Base-by-base conservation (phyloP, 2,888 invertebrate genomes). In the Bedellia somnulentella region DNA sequence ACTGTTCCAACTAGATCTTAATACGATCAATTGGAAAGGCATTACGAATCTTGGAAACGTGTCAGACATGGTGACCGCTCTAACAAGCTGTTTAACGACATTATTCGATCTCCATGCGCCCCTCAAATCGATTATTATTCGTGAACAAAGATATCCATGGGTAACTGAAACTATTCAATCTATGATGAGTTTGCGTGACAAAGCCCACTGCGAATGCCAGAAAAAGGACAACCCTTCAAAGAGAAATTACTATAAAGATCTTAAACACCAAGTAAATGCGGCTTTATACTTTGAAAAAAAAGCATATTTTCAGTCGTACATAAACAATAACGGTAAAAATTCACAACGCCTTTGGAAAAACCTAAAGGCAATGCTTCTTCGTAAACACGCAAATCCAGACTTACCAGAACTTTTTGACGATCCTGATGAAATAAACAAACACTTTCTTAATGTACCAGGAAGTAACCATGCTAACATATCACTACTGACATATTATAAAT, bases 61-160 rank as follows among this genome's bases (percentile, higher is more conserved):
- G 3, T 8, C 17, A 9, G 27, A 18, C 10, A 27, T 27, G 21
- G 18, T 27, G 11, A 10, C 4, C 2, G 3, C 2, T 5, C 18
- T 27, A 8, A 27, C 10, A 4, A 13, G 18, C 4, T 12, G 13
- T n/a, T 3, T 18, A 8, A 17, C 12, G 2, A 10, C 3, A 5
- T 12, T 27, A 5, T 27, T 27, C 13, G 28, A 28, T 11, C 17
- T 6, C 8, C 28, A 28, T 10, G 28, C 28, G 4, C 28, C 28
- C 5, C 3, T 9, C 2, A 28, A 28, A 21, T 12, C 21, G 6
- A 18, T 28, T 12, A 14, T 21, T 10, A 8, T 28, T 6, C 17
- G 18, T 10, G 28, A 28, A 13, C 13, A 4, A 10, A 12, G 13
- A 4, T 5, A 17, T 2, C 28, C 28, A 12, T 28, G 28, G 28